Conservation (phyloP, 2,888 invertebrate species). For the Steinernema hermaphroditum region DNA sequence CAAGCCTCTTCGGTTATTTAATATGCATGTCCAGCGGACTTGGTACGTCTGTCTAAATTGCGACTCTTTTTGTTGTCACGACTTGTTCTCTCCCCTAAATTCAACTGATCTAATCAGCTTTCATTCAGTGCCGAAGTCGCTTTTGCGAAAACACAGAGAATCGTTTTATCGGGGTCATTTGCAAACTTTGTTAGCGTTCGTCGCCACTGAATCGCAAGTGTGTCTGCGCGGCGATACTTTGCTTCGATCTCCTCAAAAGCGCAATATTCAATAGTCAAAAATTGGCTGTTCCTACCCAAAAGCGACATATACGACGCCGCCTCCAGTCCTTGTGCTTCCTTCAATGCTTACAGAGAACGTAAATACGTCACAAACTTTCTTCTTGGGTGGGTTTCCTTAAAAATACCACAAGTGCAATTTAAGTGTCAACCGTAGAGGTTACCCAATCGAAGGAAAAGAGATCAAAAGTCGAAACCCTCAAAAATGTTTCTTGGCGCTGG, state of each 20-base stretch:
- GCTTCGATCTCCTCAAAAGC: background rate
- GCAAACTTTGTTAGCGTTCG: conserved; percentile 21
- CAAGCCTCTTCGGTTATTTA: background rate
- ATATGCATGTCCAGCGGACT: conserved; percentile 6
- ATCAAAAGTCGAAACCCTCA: background rate
- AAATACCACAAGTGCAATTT: background rate
- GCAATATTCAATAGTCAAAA: conserved; percentile 21
- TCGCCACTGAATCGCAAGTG: conserved; percentile 14
- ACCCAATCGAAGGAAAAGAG: background rate
- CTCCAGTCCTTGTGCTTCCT: background rate
- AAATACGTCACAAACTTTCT: background rate
- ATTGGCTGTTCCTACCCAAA: background rate
- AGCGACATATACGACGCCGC: background rate
- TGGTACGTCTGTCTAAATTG: conserved; percentile 6
- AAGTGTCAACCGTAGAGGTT: background rate
- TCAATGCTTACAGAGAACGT: background rate
- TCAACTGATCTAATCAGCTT: conserved; percentile 22
- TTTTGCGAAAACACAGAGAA: conserved; percentile 24
- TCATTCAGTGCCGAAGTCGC: conserved; percentile 14
- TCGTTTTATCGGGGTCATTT: conserved; percentile 30
- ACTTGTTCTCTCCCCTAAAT: conserved; percentile 1
- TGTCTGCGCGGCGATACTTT: conserved; percentile 1
- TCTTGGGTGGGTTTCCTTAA: background rate
- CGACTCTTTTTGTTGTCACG: conserved; percentile 25
- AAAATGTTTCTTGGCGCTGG: background rate